These are phyloP conservation scores for Diabrotica virgifera DNA, from an alignment of 1,140 invertebrate genomes.

Conservation along the genomic window DNA sequence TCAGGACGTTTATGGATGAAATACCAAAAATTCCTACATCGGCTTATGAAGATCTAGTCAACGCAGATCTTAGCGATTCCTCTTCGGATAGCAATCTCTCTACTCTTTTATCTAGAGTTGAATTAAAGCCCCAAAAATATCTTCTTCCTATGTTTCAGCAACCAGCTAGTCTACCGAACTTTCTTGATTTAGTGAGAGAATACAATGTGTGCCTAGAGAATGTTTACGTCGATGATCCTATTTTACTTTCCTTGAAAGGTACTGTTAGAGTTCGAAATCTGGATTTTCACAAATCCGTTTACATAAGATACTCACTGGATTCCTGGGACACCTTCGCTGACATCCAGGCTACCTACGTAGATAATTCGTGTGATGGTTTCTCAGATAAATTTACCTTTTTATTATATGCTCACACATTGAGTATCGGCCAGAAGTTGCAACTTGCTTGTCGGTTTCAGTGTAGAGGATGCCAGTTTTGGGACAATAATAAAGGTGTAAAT, in stretches of 20 bases:
- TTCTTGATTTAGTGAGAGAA: conserved; percentile 71
- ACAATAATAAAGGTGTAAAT: conserved; percentile 81
- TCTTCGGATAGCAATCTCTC: conserved; percentile 13
- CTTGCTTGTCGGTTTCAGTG: conserved; percentile 82
- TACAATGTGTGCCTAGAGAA: conserved; percentile 82
- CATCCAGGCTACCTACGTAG: conserved; percentile 76
- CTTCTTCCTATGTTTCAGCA: conserved; percentile 80
- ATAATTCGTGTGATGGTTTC: conserved; percentile 87
- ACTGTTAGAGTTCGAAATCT: conserved; percentile 85
- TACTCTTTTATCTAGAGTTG: neutral
- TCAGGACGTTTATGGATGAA: conserved; percentile 86
- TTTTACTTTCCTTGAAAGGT: conserved; percentile 76
- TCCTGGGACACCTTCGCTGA: conserved; percentile 83
- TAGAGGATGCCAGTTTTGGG: conserved; percentile 84
- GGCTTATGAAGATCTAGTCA: conserved; percentile 71
- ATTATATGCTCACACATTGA: conserved; percentile 68
- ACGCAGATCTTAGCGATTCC: conserved; percentile 49
- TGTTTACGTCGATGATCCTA: conserved; percentile 67
- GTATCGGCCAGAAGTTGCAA: conserved; percentile 71
- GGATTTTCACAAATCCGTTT: conserved; percentile 87
- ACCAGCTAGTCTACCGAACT: conserved; percentile 70
- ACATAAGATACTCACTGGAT: conserved; percentile 82
- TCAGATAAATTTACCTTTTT: conserved; percentile 86
- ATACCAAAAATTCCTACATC: conserved; percentile 84
- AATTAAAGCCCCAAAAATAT: conserved; percentile 49